Base-by-base conservation (phyloP, 2,797 vertebrate species). In the Hippopotamyrus pictus region DNA sequence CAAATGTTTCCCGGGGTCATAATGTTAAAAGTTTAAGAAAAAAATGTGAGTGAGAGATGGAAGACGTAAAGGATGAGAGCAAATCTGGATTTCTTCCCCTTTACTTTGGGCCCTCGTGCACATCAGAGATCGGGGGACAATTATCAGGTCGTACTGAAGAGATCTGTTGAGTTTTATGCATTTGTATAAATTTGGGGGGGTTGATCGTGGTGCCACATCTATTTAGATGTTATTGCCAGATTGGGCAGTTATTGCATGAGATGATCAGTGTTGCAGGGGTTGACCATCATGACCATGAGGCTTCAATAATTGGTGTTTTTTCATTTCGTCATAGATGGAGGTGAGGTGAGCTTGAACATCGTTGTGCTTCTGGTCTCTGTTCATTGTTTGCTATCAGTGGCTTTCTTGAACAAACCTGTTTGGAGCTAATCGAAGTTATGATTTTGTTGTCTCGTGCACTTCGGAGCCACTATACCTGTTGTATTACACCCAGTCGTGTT, bases 1-100 rank as follows among this genome's bases (percentile, higher is more conserved):
- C 94, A 96, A 96, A 96, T 96, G 94, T 96, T 96, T 96, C 96
- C 95, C 3, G 90, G 92, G 96, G 96, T 97, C 96, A 96, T 91
- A 92, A 93, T 95, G 94, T 95, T 95, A 93, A 95, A 96, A 96
- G 95, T 96, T 96, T 94, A 92, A 94, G 89, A 83, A 91, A 90
- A 46, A 88, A 50, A 87, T 90, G 89, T 86, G 89, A 91, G 90
- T 88, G 87, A 88, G 91, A 79, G 48, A 76, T 79, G 62, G 50
- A 44, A 73, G 46, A 86, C 50, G 50, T 44, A 22, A 79, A 41
- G 86, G 17, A 86, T 29, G 44, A 50, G 82, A 44, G n/a, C 46
- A 29, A 84, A 84, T 84, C 2, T 50, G 12, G 50, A 54, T 57
- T 37, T 54, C 33, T 44, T 41, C 9, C 37, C 14, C 25, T 6